Percentiles rank a stretch among this genome's conserved stretches.
These are phyloP conservation scores for Pterocles gutturalis DNA, from an alignment of 2,113 vertebrate genomes.

Conservation along the genomic window DNA sequence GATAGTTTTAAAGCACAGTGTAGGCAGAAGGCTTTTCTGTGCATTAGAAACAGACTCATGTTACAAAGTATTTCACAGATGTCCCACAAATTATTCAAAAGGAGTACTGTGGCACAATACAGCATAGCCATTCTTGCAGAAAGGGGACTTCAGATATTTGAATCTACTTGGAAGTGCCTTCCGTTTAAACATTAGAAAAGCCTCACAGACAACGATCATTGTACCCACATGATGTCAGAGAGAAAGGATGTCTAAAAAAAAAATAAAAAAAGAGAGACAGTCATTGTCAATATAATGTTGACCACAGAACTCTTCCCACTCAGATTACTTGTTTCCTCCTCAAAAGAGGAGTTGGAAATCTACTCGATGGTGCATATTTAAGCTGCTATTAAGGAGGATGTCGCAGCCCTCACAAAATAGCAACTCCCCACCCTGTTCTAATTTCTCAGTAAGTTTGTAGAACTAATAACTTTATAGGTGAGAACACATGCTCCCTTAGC, in stretches of 20 bases:
- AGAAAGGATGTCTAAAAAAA: neutral
- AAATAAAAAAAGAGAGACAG: neutral
- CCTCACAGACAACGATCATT: neutral
- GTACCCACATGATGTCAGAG: neutral
- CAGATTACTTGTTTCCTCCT: neutral
- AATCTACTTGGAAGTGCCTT: neutral
- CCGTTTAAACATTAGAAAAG: neutral
- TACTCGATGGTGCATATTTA: neutral
- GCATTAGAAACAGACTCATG: neutral
- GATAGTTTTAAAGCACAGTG: neutral
- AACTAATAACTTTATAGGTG: accelerated
- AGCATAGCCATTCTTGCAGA: neutral
- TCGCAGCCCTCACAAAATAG: neutral
- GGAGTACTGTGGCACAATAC: neutral
- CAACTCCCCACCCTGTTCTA: neutral
- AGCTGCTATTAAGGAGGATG: neutral
- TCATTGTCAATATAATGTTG: neutral
- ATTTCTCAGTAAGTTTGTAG: neutral
- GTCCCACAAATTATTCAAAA: neutral
- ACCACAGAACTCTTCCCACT: neutral
- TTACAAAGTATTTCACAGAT: neutral
- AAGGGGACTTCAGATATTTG: neutral
- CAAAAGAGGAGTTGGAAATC: neutral
- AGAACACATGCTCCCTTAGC: neutral
- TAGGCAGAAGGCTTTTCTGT: neutral